Conservation (phyloP, 2,888 invertebrate species). For the Protophormia terraenovae region DNA sequence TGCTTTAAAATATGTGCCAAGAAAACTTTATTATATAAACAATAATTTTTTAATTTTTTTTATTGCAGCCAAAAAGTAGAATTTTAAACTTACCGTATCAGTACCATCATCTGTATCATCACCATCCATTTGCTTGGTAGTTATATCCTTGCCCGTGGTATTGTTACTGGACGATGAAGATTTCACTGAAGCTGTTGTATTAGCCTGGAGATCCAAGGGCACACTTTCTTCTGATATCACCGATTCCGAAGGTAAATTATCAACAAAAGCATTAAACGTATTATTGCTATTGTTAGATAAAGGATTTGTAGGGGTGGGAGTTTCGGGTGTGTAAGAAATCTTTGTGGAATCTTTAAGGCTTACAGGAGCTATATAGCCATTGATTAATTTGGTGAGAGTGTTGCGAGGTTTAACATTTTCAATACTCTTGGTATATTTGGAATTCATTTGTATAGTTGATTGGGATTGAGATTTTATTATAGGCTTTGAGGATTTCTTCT, state of each 20-base stretch:
- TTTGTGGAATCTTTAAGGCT: not conserved
- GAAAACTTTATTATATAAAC: not conserved
- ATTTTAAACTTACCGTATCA: constrained; percentile 72
- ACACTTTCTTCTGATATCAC: constrained; percentile 80
- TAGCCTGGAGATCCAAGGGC: constrained; percentile 76
- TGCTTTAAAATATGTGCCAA: constrained; percentile 14
- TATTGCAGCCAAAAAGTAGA: not conserved
- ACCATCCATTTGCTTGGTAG: constrained; percentile 69
- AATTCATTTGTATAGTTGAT: constrained; percentile 73
- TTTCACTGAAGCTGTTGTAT: constrained; percentile 58
- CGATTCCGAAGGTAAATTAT: constrained; percentile 78
- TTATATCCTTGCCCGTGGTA: constrained; percentile 65
- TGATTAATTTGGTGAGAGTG: constrained; percentile 27
- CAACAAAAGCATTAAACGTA: constrained; percentile 74
- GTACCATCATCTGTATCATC: constrained; percentile 77
- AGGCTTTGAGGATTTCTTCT: constrained; percentile 25
- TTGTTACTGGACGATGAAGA: constrained; percentile 67
- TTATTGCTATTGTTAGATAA: constrained; percentile 35
- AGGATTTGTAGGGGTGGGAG: constrained; percentile 56
- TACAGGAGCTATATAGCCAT: constrained; percentile 27
- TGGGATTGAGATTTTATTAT: constrained; percentile 1
- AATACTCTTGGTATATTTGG: constrained; percentile 70
- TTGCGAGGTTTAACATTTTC: constrained; percentile 57
- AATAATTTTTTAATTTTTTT: too few species aligned
- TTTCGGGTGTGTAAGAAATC: constrained; percentile 42